phyloP scores from a whole-genome alignment of 2,888 invertebrate species.

The Ormyrus thymus region DNA sequence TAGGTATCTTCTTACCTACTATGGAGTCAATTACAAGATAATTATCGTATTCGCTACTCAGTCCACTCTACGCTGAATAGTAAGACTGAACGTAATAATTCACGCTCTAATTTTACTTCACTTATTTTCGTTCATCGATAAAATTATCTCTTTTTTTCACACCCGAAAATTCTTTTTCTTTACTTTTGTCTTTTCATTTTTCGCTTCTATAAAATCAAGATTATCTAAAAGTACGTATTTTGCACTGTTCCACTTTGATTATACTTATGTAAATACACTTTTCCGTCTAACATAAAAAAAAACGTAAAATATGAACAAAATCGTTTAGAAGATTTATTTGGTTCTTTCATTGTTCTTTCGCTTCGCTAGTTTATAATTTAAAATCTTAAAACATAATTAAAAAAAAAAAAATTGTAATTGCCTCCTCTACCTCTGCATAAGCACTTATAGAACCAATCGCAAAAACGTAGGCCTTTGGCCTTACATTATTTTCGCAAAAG shows the following conservation, averaged over 20 bases:
- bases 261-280: slow-evolving; percentile 54
- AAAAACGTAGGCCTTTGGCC: slow-evolving; percentile 27
- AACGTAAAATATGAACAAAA: slow-evolving; percentile 46
- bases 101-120: slow-evolving; percentile 49
- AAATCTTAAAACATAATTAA: slow-evolving; percentile 47
- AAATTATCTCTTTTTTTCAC: slow-evolving; percentile 41
- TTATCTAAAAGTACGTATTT: slow-evolving; percentile 57
- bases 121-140: slow-evolving; percentile 32
- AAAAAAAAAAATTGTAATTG: slow-evolving; percentile 43
- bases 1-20: slow-evolving; percentile 51
- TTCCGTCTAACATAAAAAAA: slow-evolving; percentile 35
- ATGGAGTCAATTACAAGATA: slow-evolving; percentile 62
- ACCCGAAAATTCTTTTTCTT: slow-evolving; percentile 44
- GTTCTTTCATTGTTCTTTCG: slow-evolving; percentile 52
- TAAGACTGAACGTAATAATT: slow-evolving; percentile 57
- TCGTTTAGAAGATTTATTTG: slow-evolving; percentile 53
- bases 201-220: slow-evolving; percentile 46
- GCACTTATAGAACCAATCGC: slow-evolving; percentile 52
- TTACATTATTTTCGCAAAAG: slow-evolving; percentile 25
- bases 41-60: slow-evolving; percentile 67
- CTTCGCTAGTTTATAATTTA: slow-evolving; percentile 47
- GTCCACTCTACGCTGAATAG: slow-evolving; percentile 68
- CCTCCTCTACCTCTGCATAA: slow-evolving; percentile 44
- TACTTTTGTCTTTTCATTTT: slow-evolving; percentile 36
- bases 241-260: slow-evolving; percentile 59